phyloP scores from a whole-genome alignment of 2,797 vertebrate genomes.

The Acanthopagrus latus region DNA sequence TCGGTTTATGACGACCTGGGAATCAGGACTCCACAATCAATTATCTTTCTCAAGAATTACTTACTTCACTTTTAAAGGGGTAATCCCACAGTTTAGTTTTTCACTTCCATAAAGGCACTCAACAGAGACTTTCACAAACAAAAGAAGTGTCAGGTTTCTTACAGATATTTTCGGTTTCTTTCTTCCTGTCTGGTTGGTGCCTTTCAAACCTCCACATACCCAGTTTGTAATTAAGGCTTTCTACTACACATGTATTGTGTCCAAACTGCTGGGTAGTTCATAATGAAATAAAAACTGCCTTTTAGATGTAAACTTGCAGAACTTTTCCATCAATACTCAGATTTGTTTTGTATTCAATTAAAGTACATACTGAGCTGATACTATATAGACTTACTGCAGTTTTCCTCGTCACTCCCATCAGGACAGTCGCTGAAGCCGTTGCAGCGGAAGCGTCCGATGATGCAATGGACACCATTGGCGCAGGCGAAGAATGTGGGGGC shows the following conservation, averaged over 20 bases:
- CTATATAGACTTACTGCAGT: constrained; percentile 99
- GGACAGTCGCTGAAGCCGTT: constrained; percentile 97
- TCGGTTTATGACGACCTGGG: too few relatives aligned
- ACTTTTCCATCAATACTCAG: constrained; percentile 9
- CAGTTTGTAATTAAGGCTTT: not conserved
- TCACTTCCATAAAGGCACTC: not conserved
- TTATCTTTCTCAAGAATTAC: too few relatives aligned
- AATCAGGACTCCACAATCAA: too few relatives aligned
- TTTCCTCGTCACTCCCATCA: constrained; percentile 95
- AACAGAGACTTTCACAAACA: not conserved
- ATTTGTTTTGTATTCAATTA: constrained; percentile 3
- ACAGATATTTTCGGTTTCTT: too few relatives aligned
- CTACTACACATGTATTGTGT: not conserved
- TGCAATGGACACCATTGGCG: constrained; percentile 94
- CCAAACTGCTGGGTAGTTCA: not conserved
- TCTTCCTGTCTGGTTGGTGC: not conserved
- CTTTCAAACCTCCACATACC: not conserved
- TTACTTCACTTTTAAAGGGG: too few relatives aligned
- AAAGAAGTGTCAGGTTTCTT: too few relatives aligned
- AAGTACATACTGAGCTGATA: not conserved
- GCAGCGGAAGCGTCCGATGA: constrained; percentile 97
- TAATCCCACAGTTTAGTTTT: not conserved
- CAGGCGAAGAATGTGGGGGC: constrained; percentile 96
- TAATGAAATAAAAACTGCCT: constrained; percentile 5
- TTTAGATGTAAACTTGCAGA: not conserved